Conservation (phyloP, 2,113 vertebrate genomes). For the Petaurus breviceps region DNA sequence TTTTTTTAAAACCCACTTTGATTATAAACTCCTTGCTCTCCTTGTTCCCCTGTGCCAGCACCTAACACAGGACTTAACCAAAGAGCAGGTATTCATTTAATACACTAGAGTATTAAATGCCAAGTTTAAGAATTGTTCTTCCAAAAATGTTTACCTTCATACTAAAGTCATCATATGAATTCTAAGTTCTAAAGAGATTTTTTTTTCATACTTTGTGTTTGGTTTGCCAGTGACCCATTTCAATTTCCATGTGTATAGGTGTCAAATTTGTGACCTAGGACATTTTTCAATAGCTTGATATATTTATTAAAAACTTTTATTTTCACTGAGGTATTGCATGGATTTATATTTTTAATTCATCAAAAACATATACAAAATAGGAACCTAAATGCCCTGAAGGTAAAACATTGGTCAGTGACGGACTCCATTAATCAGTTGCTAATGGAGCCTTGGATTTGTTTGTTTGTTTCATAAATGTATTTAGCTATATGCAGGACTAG, state of each 20-base stretch:
- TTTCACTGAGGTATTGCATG: background rate
- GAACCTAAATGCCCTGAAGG: background rate
- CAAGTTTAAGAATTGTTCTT: constrained; percentile 15
- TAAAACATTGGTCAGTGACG: background rate
- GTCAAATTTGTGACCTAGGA: background rate
- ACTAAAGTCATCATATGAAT: background rate
- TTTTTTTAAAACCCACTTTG: background rate
- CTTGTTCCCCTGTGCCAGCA: background rate
- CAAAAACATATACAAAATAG: background rate
- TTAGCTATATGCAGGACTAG: background rate
- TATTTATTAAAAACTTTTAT: background rate
- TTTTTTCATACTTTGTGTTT: constrained; percentile 26
- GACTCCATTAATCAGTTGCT: background rate
- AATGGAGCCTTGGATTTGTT: constrained; percentile 25
- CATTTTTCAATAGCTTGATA: constrained; percentile 11
- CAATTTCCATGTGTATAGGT: constrained; percentile 24
- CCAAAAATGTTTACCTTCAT: background rate
- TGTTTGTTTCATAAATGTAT: background rate
- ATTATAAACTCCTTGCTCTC: background rate
- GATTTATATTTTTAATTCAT: background rate
- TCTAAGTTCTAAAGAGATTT: constrained; percentile 15
- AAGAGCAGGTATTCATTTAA: background rate
- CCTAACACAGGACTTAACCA: constrained; percentile 13
- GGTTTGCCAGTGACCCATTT: constrained; percentile 15
- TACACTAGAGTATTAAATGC: background rate